These are phyloP conservation scores for Cryptoblepharus egeriae DNA, from an alignment of 2,797 vertebrate genomes.

Conservation along the genomic window DNA sequence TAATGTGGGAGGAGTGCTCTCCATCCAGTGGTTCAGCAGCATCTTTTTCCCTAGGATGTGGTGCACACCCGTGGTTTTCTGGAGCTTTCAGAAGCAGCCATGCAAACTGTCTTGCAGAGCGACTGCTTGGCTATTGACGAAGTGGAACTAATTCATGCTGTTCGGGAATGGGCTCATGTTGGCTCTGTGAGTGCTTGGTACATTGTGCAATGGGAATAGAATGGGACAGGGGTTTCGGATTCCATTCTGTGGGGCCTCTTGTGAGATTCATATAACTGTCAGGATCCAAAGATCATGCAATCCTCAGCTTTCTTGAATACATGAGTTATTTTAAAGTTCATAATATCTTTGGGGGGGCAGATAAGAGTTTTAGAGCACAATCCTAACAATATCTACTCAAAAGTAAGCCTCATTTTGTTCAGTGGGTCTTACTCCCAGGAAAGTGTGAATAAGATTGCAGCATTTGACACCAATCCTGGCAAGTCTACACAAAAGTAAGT, in stretches of 20 bases:
- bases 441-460: no score
- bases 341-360: not conserved
- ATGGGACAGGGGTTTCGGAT: not conserved
- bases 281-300: no score
- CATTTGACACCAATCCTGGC: no score
- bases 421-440: no score
- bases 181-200: constrained; percentile 67
- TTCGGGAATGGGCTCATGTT: constrained; percentile 73
- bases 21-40: not conserved
- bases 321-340: not conserved
- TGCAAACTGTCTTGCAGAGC: constrained; percentile 70
- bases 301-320: no score
- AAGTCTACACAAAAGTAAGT: no score
- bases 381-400: no score
- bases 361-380: not conserved
- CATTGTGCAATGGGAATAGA: no score
- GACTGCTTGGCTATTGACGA: constrained; percentile 71
- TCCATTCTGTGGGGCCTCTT: no score
- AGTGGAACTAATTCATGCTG: constrained; percentile 65
- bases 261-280: no score
- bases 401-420: no score
- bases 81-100: constrained; percentile 72
- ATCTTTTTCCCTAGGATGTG: constrained; percentile 60
- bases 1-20: not conserved
- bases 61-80: constrained; percentile 71